These are phyloP conservation scores for Siniperca knerii DNA, from an alignment of 2,113 vertebrate species.

Conservation along the genomic window DNA sequence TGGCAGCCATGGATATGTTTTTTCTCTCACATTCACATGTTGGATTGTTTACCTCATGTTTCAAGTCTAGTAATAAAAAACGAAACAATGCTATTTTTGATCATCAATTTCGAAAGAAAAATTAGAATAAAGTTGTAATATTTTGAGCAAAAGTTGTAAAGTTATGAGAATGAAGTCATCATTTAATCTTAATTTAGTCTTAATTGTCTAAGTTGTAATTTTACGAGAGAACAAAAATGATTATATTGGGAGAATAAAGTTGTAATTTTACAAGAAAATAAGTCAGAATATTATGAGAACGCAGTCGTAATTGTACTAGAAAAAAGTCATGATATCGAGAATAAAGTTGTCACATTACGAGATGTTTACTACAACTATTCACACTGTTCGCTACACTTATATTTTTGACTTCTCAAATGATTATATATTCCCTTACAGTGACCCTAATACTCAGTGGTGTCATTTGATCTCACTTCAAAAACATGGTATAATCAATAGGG, in stretches of 20 bases:
- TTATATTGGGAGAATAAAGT: background rate
- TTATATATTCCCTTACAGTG: too few species aligned
- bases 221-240: background rate
- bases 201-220: background rate
- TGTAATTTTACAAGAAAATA: background rate
- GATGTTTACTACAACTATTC: background rate
- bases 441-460: too few species aligned
- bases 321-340: background rate
- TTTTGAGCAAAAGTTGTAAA: background rate
- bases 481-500: too few species aligned
- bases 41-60: conserved; percentile 23
- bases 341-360: background rate
- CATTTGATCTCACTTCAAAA: too few species aligned
- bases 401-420: too few species aligned
- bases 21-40: conserved; percentile 46
- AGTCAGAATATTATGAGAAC: background rate
- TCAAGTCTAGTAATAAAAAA: background rate
- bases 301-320: background rate
- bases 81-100: background rate
- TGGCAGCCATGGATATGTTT: background rate
- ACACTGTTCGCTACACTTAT: background rate
- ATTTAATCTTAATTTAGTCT: background rate
- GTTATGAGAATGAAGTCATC: background rate
- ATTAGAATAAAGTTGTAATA: background rate
- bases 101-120: too few species aligned